A percentile compares a stretch with the other conserved stretches of the same genome.
phyloP scores from a whole-genome alignment of 2,113 vertebrate species.

The Pelusios castaneus region DNA sequence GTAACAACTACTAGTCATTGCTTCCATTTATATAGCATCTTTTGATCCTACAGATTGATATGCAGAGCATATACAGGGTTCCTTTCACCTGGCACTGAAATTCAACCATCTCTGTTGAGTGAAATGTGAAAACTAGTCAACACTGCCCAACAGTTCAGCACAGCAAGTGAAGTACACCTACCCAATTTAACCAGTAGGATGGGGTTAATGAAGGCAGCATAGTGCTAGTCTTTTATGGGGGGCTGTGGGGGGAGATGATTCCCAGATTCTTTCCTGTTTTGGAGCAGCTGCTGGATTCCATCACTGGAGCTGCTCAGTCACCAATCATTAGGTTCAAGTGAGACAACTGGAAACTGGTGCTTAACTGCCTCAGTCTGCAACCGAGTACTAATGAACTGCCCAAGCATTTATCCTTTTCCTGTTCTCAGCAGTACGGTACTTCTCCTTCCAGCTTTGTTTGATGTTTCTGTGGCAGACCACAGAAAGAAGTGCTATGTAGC shows the following conservation, averaged over 20 bases:
- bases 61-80: not conserved
- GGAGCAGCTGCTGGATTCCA: not conserved
- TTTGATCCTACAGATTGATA: rapidly evolving
- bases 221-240: not conserved
- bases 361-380: too few relatives aligned
- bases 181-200: not conserved
- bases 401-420: not conserved
- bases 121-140: rapidly evolving
- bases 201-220: rapidly evolving
- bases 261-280: rapidly evolving
- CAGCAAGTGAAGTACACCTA: not conserved
- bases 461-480: rapidly evolving
- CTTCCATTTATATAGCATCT: rapidly evolving
- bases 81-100: rapidly evolving
- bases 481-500: rapidly evolving
- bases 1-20: rapidly evolving
- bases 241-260: rapidly evolving
- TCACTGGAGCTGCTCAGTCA: not conserved
- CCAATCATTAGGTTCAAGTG: rapidly evolving
- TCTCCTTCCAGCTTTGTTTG: rapidly evolving
- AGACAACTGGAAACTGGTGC: rapidly evolving
- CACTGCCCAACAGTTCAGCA: not conserved
- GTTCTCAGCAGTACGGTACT: not conserved
- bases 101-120: rapidly evolving
- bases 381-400: too few relatives aligned